Evolutionary conservation across 2,888 invertebrate species (phyloP), one percentile per base, ranked within the genome.

Genomic region (Drosophila multiciliata): DNA sequence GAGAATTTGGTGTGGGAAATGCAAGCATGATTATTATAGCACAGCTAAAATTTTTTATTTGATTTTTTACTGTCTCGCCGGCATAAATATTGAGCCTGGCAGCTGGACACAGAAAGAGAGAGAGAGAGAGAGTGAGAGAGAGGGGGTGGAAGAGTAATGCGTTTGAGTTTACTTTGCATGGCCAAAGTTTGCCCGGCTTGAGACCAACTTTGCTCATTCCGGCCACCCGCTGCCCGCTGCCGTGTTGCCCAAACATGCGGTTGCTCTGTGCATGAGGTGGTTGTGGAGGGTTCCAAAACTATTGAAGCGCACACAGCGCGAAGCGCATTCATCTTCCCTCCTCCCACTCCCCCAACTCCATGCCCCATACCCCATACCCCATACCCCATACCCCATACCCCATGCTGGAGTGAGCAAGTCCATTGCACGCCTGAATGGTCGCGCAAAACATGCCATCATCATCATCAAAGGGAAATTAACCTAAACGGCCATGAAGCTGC

Each of bases 401-500:
- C 20, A 6, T 53, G 67, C 66, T 48, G 83, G 73, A 69, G 83
- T 80, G 87, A 85, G 83, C 89, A 87, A 82, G 82, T 90, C 81
- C 90, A 82, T 88, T 86, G 87, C 90, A 91, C 90, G 91, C 90
- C 82, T 91, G 89, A 90, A 85, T 90, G 89, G 90, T 67, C 83
- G 82, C 89, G 82, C 87, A 84, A 77, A 91, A 83, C 89, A 89
- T 86, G 83, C 80, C 83, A 89, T 85, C 89, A 88, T 87, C 83
- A 87, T 82, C 85, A 84, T 91, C 91, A 91, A 91, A 91, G 91
- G 89, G 82, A 91, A 91, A 91, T 90, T 91, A 90, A 91, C 90
- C 90, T 89, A 90, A 89, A 84, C 82, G 89, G 78, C 90, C 87
- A 80, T 87, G 82, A 86, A 88, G 84, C 84, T 82, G 78, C 75